These are phyloP conservation scores for Lasiurus borealis DNA, from an alignment of 2,113 vertebrate species.

Conservation along the genomic window DNA sequence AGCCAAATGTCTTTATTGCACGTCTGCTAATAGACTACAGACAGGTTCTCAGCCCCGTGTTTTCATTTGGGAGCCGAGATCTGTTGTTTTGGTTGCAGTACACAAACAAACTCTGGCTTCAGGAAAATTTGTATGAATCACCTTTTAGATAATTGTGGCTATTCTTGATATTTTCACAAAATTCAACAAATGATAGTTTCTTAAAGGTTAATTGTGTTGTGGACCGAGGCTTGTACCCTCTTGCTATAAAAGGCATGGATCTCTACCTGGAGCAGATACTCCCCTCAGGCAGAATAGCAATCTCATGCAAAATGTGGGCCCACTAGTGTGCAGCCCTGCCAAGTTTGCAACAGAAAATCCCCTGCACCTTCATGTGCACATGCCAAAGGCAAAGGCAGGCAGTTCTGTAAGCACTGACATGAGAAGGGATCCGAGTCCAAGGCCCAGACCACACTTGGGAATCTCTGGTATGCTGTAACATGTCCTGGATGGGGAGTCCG, in stretches of 20 bases:
- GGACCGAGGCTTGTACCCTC: neutral
- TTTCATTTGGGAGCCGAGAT: neutral
- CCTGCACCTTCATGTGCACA: neutral
- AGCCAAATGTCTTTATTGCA: neutral
- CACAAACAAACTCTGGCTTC: neutral
- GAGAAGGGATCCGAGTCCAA: neutral
- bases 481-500: neutral
- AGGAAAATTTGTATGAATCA: neutral
- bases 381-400: neutral
- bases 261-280: neutral
- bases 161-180: slow-evolving; percentile 34
- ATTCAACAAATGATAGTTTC: slow-evolving; percentile 1
- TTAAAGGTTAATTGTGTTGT: neutral
- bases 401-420: neutral
- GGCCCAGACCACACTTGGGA: neutral
- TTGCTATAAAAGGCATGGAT: neutral
- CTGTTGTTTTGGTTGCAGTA: neutral
- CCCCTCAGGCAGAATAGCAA: neutral
- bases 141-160: neutral
- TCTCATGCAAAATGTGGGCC: neutral
- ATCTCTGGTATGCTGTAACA: neutral
- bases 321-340: neutral
- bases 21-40: neutral
- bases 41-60: neutral
- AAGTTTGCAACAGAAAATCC: neutral